Evolutionary conservation across 1,140 invertebrate species (phyloP).

Genomic region (Leptinotarsa defecta): DNA sequence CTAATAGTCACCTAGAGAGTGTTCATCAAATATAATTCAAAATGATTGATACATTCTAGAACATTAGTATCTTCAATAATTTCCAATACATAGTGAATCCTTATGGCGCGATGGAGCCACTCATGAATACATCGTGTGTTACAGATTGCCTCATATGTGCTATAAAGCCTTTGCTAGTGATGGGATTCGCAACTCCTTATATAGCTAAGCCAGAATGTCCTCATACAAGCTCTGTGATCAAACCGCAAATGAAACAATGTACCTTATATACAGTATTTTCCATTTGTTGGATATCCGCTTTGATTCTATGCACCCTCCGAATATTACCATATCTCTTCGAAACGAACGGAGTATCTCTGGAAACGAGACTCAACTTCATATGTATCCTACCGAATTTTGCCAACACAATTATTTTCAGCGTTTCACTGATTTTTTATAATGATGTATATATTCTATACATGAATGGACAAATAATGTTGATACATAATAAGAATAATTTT

Average conservation of each 20-base stretch:
- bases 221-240: not conserved
- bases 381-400: not conserved
- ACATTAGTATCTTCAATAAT: too few relatives aligned
- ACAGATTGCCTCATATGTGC: constrained; percentile 10
- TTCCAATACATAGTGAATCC: too few relatives aligned
- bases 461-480: not conserved
- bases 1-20: not conserved
- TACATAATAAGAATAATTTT: not conserved
- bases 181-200: constrained; percentile 1
- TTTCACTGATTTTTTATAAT: not conserved
- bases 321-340: not conserved
- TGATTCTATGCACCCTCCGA: not conserved
- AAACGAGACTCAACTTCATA: not conserved
- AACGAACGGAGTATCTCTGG: not conserved
- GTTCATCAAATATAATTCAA: not conserved
- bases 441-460: not conserved
- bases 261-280: not conserved
- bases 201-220: constrained; percentile 14
- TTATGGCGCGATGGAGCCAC: too few relatives aligned
- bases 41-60: not conserved
- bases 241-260: not conserved
- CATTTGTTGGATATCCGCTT: not conserved
- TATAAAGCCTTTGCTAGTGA: not conserved
- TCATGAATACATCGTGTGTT: not conserved
- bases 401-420: constrained; percentile 6